Evolutionary conservation across 2,113 vertebrate species (phyloP).

Genomic region (Ptilonorhynchus violaceus): DNA sequence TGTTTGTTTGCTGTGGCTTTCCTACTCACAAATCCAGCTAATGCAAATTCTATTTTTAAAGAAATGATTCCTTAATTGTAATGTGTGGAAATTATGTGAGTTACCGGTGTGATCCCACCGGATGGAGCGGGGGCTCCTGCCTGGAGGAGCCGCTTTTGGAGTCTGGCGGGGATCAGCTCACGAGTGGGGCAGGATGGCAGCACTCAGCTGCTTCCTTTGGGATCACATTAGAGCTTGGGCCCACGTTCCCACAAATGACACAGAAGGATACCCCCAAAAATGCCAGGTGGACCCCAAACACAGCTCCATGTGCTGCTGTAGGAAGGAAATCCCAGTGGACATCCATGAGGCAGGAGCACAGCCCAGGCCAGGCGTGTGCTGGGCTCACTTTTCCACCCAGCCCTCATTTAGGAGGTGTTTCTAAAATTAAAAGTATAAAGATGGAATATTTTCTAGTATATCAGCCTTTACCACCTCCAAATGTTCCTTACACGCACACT

Average conservation of each 20-base stretch:
- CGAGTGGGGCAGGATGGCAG: background rate
- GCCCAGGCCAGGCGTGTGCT: background rate
- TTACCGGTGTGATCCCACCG: background rate
- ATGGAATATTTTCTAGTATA: rapidly evolving
- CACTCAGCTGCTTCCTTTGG: background rate
- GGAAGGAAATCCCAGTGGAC: background rate
- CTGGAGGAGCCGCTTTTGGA: background rate
- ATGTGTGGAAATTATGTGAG: background rate
- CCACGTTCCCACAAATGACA: background rate
- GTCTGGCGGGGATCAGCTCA: background rate
- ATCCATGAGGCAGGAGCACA: background rate
- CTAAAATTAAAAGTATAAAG: background rate
- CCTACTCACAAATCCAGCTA: conserved; percentile 44
- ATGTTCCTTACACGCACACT: background rate
- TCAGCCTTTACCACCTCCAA: background rate
- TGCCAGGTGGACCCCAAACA: background rate
- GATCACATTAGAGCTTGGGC: background rate
- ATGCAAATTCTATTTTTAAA: conserved; percentile 46
- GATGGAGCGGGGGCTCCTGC: background rate
- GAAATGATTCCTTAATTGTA: conserved; percentile 11
- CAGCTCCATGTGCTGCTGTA: background rate
- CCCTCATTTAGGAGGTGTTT: background rate
- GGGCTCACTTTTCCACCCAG: background rate
- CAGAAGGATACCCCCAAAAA: background rate
- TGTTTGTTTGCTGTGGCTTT: conserved; percentile 56